phyloP scores from a whole-genome alignment of 2,797 vertebrate species.

The Diplodus puntazzo region DNA sequence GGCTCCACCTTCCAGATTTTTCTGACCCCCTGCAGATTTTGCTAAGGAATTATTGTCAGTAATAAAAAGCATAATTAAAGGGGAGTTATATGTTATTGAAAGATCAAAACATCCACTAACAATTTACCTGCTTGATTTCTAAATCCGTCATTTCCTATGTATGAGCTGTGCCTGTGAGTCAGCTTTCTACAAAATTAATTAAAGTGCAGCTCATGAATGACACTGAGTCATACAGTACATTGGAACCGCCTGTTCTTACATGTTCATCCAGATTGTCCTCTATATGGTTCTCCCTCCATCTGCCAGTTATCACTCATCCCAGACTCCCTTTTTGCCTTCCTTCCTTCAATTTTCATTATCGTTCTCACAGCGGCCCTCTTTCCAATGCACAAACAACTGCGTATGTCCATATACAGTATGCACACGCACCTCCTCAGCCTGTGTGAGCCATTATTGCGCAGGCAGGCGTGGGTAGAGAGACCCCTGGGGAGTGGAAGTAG shows the following conservation, averaged over 20 bases:
- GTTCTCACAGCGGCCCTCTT: slow-evolving; percentile 9
- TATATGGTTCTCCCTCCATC: slow-evolving; percentile 9
- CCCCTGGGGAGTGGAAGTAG: slow-evolving; percentile 77
- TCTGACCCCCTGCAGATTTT: slow-evolving; percentile 17
- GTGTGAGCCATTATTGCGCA: slow-evolving; percentile 59
- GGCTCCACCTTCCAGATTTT: neutral
- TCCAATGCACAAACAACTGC: slow-evolving; percentile 16
- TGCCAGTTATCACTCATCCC: slow-evolving; percentile 24
- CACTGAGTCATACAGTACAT: slow-evolving; percentile 21
- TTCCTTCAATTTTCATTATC: slow-evolving; percentile 11
- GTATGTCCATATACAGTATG: slow-evolving; percentile 6
- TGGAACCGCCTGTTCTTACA: neutral
- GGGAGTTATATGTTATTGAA: slow-evolving; percentile 23
- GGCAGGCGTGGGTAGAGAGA: slow-evolving; percentile 76
- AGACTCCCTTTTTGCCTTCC: neutral
- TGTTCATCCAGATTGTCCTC: slow-evolving; percentile 11
- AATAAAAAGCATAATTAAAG: slow-evolving; percentile 20
- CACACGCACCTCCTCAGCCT: slow-evolving; percentile 32
- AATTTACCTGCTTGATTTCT: slow-evolving; percentile 4
- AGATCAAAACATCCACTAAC: slow-evolving; percentile 16
- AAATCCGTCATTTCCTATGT: neutral
- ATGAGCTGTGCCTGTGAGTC: neutral
- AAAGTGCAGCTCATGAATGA: slow-evolving; percentile 24
- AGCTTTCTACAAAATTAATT: neutral
- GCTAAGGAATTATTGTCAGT: slow-evolving; percentile 27